Conservation (phyloP, 2,888 invertebrate genomes). For the Phaonia tiefii region DNA sequence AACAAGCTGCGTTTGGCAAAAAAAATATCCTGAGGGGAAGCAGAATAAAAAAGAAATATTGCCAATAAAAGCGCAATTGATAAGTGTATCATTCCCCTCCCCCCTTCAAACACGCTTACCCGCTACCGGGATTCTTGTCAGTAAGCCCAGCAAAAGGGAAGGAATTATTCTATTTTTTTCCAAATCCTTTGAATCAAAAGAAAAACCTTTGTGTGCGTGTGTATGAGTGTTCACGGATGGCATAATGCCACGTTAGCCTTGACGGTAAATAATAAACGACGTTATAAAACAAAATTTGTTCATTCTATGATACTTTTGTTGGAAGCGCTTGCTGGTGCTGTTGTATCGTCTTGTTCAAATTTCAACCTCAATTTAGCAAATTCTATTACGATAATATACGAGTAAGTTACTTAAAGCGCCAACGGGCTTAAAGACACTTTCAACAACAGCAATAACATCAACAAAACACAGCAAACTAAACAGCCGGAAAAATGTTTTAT, state of each 20-base stretch:
- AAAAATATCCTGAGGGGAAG: background rate
- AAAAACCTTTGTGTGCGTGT: too few relatives aligned
- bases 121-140: background rate
- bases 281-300: constrained; percentile 58
- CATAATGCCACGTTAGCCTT: constrained; percentile 56
- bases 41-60: constrained; percentile 28
- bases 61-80: constrained; percentile 67
- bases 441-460: too few relatives aligned
- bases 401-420: constrained; percentile 63
- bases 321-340: background rate
- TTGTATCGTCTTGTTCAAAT: constrained; percentile 63
- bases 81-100: constrained; percentile 48
- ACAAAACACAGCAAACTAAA: constrained; percentile 41
- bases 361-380: constrained; percentile 79
- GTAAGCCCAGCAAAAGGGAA: background rate
- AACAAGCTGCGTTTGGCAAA: background rate
- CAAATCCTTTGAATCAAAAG: too few relatives aligned
- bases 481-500: constrained; percentile 57
- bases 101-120: background rate
- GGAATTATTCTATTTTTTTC: too few relatives aligned
- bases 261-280: constrained; percentile 64
- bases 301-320: constrained; percentile 29
- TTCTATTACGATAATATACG: constrained; percentile 77
- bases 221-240: constrained; percentile 36
- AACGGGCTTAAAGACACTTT: constrained; percentile 47